Conservation (phyloP, 2,797 vertebrate genomes). For the Potorous gilbertii region DNA sequence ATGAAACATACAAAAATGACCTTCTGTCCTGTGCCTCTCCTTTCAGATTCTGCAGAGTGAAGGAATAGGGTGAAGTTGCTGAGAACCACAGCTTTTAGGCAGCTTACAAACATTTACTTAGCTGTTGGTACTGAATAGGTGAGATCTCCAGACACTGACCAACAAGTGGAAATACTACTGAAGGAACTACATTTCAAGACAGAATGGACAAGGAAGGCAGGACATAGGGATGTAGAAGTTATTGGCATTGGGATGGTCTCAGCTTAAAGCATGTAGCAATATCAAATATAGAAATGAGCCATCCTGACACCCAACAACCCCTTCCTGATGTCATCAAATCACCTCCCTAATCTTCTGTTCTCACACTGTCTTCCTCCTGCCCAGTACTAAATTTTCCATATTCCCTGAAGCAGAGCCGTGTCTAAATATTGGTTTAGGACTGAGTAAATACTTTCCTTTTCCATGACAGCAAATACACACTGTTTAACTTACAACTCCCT, state of each 20-base stretch:
- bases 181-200: neutral
- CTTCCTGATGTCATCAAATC: neutral
- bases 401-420: slow-evolving; percentile 14
- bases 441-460: slow-evolving; percentile 64
- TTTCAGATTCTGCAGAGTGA: neutral
- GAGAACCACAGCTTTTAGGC: neutral
- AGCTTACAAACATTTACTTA: neutral
- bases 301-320: neutral
- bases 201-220: neutral
- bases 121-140: neutral
- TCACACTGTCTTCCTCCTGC: slow-evolving; percentile 10
- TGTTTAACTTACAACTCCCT: slow-evolving; percentile 55
- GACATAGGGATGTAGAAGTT: accelerated
- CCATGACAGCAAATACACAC: slow-evolving; percentile 48
- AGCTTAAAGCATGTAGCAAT: neutral
- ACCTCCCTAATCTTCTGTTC: neutral
- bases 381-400: slow-evolving; percentile 35
- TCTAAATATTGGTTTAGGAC: slow-evolving; percentile 60
- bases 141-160: neutral
- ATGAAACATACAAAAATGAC: neutral
- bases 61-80: neutral
- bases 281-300: slow-evolving; percentile 23
- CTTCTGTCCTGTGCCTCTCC: neutral
- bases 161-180: neutral
- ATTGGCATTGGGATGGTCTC: neutral